phyloP scores from a whole-genome alignment of 2,888 invertebrate species.

The Parnassius smintheus region DNA sequence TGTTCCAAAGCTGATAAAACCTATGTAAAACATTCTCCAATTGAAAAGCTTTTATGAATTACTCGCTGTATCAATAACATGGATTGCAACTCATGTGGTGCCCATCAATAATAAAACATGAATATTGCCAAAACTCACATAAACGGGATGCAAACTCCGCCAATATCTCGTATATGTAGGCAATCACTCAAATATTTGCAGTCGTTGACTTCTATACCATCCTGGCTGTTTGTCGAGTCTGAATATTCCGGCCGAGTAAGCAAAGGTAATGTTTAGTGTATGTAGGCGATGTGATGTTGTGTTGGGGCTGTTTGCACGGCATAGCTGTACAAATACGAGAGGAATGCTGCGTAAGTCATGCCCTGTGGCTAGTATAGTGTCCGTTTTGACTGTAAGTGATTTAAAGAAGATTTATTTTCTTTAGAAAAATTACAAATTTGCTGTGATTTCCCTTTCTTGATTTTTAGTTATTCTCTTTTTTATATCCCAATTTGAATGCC shows the following conservation, averaged over 20 bases:
- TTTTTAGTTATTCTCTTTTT: no score
- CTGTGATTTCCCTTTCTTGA: no score
- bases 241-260: conserved; percentile 39
- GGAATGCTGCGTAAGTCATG: conserved; percentile 22
- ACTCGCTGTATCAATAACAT: neutral
- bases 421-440: neutral
- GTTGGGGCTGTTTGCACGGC: conserved; percentile 34
- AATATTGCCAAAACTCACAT: conserved; percentile 10
- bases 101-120: conserved; percentile 18
- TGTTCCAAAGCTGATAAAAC: no score
- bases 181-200: conserved; percentile 65
- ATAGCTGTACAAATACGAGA: conserved; percentile 37
- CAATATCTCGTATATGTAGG: conserved; percentile 35
- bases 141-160: conserved; percentile 8
- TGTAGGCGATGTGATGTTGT: conserved; percentile 32
- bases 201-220: conserved; percentile 41
- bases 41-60: neutral
- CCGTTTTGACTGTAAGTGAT: neutral
- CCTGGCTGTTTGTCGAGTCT: conserved; percentile 43
- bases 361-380: neutral
- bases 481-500: no score
- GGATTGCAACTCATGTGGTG: conserved; percentile 4
- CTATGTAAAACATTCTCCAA: neutral
- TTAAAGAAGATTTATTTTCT: neutral
- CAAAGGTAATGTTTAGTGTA: conserved; percentile 53